Percentiles rank a stretch among this genome's conserved stretches.
Evolutionary conservation across 2,113 vertebrate genomes (phyloP).

Genomic region (Dascyllus trimaculatus): DNA sequence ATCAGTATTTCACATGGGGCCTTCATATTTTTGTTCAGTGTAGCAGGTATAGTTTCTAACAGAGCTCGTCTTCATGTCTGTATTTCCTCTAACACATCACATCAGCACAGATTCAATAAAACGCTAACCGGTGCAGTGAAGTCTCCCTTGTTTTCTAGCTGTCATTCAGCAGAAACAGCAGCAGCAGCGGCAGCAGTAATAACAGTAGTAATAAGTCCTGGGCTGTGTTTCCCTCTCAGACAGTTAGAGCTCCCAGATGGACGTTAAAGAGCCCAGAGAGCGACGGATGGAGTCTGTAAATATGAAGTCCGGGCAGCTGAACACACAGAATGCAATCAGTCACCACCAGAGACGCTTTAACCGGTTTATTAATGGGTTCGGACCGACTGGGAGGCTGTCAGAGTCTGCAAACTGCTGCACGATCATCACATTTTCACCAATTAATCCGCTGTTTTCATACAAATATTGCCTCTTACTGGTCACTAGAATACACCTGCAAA

Average conservation of each 20-base stretch:
- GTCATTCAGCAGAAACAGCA: conserved; percentile 21
- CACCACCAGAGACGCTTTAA: background rate
- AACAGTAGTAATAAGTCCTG: conserved; percentile 3
- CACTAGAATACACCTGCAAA: too few relatives aligned
- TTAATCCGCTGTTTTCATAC: too few relatives aligned
- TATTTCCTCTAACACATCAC: background rate
- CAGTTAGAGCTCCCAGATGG: conserved; percentile 16
- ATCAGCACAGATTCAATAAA: conserved; percentile 10
- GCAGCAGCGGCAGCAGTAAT: conserved; percentile 8
- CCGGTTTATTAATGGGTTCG: background rate
- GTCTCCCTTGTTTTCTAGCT: background rate
- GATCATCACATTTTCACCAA: too few relatives aligned
- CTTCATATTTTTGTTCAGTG: too few relatives aligned
- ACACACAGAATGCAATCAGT: conserved; percentile 15
- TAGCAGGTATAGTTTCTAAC: background rate
- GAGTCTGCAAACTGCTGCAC: too few relatives aligned
- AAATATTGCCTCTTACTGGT: too few relatives aligned
- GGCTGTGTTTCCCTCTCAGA: background rate
- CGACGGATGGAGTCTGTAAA: conserved; percentile 11
- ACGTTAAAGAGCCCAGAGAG: conserved; percentile 3
- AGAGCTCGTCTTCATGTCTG: background rate
- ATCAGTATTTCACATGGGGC: too few relatives aligned
- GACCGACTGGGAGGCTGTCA: too few relatives aligned
- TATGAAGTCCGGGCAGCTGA: conserved; percentile 19
- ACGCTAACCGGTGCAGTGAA: conserved; percentile 4